Conservation (phyloP, 2,888 invertebrate species). For the Aphidius colemani region DNA sequence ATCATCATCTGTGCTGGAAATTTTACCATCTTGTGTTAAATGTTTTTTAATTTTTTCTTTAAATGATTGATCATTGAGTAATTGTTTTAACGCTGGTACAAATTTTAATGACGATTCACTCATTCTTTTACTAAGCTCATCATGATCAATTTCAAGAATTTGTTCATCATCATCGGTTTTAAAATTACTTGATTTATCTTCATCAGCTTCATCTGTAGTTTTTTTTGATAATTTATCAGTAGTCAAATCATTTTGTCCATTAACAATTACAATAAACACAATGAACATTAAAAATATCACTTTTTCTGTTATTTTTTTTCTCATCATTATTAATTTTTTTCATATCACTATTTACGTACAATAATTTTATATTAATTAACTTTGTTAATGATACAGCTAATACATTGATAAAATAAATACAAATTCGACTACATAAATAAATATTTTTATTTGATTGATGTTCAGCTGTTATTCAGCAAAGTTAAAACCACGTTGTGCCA, state of each 20-base stretch:
- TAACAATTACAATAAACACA: conserved; percentile 37
- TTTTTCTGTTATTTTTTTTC: conserved; percentile 32
- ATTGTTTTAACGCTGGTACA: conserved; percentile 40
- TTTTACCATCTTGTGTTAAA: conserved; percentile 35
- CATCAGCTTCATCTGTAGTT: conserved; percentile 25
- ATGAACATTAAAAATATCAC: conserved; percentile 37
- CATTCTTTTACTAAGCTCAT: conserved; percentile 43
- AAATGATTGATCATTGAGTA: conserved; percentile 40
- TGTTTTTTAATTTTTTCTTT: conserved; percentile 30
- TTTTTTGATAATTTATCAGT: conserved; percentile 30
- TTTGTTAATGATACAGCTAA: not conserved
- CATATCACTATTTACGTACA: conserved; percentile 26
- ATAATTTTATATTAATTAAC: conserved; percentile 16
- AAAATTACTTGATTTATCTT: conserved; percentile 31
- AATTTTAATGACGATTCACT: conserved; percentile 45
- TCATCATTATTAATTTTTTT: conserved; percentile 22
- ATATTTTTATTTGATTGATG: not conserved
- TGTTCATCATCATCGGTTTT: conserved; percentile 33
- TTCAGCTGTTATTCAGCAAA: not conserved
- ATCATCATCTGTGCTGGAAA: not conserved
- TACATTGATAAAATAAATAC: conserved; percentile 5
- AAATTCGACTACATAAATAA: not conserved
- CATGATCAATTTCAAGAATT: conserved; percentile 42
- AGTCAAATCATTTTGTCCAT: conserved; percentile 37
- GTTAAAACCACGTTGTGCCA: conserved; percentile 23